These are phyloP conservation scores for Apodemia duryi DNA, from an alignment of 2,888 invertebrate species.

Conservation along the genomic window DNA sequence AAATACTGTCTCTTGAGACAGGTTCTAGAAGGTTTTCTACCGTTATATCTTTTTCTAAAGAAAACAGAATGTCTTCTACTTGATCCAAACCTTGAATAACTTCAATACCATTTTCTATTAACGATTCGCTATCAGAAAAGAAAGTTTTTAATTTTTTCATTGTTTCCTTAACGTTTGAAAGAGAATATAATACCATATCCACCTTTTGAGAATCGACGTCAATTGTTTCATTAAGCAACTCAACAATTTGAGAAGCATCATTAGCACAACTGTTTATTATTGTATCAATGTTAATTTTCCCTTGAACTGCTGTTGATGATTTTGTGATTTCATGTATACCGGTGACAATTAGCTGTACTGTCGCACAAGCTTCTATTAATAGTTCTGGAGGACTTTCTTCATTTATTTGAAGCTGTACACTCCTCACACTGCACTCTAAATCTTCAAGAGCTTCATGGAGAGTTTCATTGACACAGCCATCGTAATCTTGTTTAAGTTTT, in stretches of 20 bases:
- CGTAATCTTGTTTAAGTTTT: conserved; percentile 62
- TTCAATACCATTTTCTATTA: conserved; percentile 66
- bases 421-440: conserved; percentile 73
- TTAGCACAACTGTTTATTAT: too few species aligned
- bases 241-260: too few species aligned
- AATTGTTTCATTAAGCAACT: conserved; percentile 34
- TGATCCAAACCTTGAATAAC: conserved; percentile 57
- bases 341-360: conserved; percentile 54
- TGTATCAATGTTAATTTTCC: conserved; percentile 31
- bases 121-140: conserved; percentile 46
- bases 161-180: conserved; percentile 45
- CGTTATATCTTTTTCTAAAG: conserved; percentile 56
- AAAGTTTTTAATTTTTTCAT: conserved; percentile 48
- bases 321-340: conserved; percentile 52
- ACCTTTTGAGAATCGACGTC: conserved; percentile 47
- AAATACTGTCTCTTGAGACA: conserved; percentile 53
- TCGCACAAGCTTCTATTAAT: conserved; percentile 64
- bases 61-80: conserved; percentile 65
- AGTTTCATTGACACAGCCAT: conserved; percentile 52
- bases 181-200: conserved; percentile 37
- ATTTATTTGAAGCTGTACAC: conserved; percentile 67
- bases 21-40: conserved; percentile 37
- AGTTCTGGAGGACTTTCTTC: conserved; percentile 61
- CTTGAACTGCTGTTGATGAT: conserved; percentile 29
- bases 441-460: conserved; percentile 72